Evolutionary conservation across 2,797 vertebrate species (phyloP), one percentile per base, ranked within the genome.

Genomic region (Sphenodon punctatus): DNA sequence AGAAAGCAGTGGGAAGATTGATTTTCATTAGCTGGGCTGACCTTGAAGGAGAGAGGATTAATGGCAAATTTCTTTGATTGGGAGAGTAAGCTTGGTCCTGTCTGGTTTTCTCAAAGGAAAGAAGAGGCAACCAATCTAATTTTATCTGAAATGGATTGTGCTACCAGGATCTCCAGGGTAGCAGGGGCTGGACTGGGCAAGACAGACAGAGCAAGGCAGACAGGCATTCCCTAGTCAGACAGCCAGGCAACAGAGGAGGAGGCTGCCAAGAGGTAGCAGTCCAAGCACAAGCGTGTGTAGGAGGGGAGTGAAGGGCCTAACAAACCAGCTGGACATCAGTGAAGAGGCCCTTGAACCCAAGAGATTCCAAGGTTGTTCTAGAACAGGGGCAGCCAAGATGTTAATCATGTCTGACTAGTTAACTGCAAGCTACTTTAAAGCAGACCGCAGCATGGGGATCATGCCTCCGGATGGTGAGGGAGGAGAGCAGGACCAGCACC

Each of bases 11-110:
- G 80, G 87, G 88, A 75, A 90, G 80, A 90, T 93, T 82, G 88
- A 75, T 90, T 92, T 90, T 90, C 86, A 79, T 91, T 91, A 90
- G 90, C 89, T 75, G 65, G 83, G 86, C 78, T 93, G 87, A 88
- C 92, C 83, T 90, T 88, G 91, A 88, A 60, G 86, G 88, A 76
- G 85, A 30, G 85, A 78, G 89, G 90, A 93, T 88, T 91, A 93
- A 89, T 88, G 84, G 67, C 77, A 49, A 88, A 90, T 87, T 66
- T 67, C 86, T 91, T 91, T 30, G 89, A 67, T 76, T 80, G 86
- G 60, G 88, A 78, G 82, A 59, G 88, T 75, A 69, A 83, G 85
- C 86, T 87, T 75, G 70, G 59, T 4, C 17, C 66, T 67, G 80
- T 86, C 74, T 88, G 82, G 78, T 85, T 67, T 80, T 88, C 89